Conservation (phyloP, 2,888 invertebrate genomes). For the Ephialtes manifestator region DNA sequence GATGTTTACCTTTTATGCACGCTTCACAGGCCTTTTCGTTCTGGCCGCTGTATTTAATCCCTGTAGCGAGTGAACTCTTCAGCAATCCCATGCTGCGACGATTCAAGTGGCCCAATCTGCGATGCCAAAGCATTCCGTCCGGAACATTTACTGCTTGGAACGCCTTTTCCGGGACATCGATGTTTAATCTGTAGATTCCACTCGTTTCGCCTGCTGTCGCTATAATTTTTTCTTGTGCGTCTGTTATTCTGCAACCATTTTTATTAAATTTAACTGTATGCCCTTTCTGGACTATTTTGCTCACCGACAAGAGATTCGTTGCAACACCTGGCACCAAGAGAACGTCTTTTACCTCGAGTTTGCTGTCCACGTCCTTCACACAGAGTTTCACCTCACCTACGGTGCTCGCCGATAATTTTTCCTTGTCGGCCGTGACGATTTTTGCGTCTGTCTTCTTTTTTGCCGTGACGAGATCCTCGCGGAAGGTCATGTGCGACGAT, state of each 20-base stretch:
- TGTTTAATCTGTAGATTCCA: slow-evolving; percentile 1
- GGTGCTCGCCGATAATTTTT: neutral
- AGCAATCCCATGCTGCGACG: slow-evolving; percentile 11
- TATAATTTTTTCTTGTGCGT: slow-evolving; percentile 1
- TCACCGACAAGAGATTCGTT: slow-evolving; percentile 31
- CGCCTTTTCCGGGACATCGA: neutral
- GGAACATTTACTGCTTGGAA: neutral
- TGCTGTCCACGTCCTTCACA: neutral
- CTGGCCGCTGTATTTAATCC: neutral
- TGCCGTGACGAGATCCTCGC: neutral
- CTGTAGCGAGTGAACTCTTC: slow-evolving; percentile 5
- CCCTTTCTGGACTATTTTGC: slow-evolving; percentile 24
- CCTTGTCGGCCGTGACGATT: slow-evolving; percentile 13
- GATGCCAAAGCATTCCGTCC: slow-evolving; percentile 21
- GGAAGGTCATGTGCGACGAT: slow-evolving; percentile 73
- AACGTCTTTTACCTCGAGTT: slow-evolving; percentile 8
- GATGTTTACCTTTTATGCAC: slow-evolving; percentile 58
- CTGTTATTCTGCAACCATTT: neutral
- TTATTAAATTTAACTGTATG: slow-evolving; percentile 20
- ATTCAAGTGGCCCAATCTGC: slow-evolving; percentile 15
- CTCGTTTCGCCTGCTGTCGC: slow-evolving; percentile 17
- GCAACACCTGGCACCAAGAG: slow-evolving; percentile 24
- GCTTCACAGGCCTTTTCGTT: slow-evolving; percentile 19
- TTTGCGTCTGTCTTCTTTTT: slow-evolving; percentile 2
- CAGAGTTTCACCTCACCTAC: neutral